These are phyloP conservation scores for Aspidoscelis tigris DNA, from an alignment of 2,113 vertebrate species.

Conservation along the genomic window DNA sequence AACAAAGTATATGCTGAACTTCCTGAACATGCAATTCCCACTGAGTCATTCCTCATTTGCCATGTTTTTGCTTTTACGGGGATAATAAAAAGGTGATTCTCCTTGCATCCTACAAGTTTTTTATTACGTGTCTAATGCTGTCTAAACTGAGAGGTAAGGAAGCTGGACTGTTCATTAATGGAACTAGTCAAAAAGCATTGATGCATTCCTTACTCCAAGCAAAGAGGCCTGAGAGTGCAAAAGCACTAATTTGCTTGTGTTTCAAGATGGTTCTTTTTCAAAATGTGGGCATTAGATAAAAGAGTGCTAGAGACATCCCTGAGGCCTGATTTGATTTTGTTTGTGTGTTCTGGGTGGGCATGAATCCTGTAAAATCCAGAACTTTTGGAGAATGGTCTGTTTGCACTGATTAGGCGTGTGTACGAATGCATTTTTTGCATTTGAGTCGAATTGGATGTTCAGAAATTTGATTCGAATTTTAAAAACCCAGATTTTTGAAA, in stretches of 20 bases:
- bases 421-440: too few relatives aligned
- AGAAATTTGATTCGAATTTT: too few relatives aligned
- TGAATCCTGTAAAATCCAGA: conserved; percentile 8
- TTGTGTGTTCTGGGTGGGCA: conserved; percentile 20
- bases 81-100: too few relatives aligned
- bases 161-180: background rate
- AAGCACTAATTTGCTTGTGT: conserved; percentile 8
- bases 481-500: too few relatives aligned
- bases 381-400: background rate
- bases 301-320: background rate
- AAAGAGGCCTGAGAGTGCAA: background rate
- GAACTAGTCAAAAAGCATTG: background rate
- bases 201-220: background rate
- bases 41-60: too few relatives aligned
- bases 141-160: background rate
- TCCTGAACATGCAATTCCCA: too few relatives aligned
- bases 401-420: background rate
- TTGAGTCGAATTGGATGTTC: too few relatives aligned
- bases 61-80: too few relatives aligned
- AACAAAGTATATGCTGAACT: too few relatives aligned
- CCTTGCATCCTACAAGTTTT: too few relatives aligned
- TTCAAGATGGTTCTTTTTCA: background rate
- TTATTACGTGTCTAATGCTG: too few relatives aligned
- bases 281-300: conserved; percentile 1
- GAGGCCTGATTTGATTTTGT: conserved; percentile 4